phyloP scores from a whole-genome alignment of 2,113 vertebrate genomes.

The Pygathrix nemaeus region DNA sequence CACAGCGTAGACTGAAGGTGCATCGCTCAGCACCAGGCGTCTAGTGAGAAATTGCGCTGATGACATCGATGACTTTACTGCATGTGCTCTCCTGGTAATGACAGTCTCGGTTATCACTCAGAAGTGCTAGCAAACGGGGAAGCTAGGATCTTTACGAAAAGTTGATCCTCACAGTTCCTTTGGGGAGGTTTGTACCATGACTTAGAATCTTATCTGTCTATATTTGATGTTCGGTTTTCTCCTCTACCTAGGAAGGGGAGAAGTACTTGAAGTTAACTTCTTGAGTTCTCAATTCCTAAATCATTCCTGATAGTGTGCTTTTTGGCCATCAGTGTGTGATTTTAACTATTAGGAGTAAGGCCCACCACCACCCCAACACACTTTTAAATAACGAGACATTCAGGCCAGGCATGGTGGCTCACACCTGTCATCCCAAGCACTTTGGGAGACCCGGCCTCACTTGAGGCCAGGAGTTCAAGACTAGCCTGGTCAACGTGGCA shows the following conservation, averaged over 20 bases:
- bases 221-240: too few relatives aligned
- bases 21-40: accelerated
- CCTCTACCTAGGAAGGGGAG: background rate
- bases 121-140: background rate
- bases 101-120: background rate
- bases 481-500: too few relatives aligned
- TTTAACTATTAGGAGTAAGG: background rate
- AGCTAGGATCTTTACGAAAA: too few relatives aligned
- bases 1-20: accelerated
- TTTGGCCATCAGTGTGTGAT: background rate
- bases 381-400: background rate
- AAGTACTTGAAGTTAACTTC: too few relatives aligned
- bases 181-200: accelerated
- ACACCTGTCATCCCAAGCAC: too few relatives aligned
- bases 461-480: too few relatives aligned
- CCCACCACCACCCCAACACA: accelerated
- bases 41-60: accelerated
- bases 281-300: accelerated
- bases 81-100: accelerated
- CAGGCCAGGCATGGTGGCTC: too few relatives aligned
- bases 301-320: background rate
- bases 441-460: too few relatives aligned
- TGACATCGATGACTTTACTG: accelerated
- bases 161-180: accelerated
- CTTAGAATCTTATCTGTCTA: background rate